These are phyloP conservation scores for Petrocephalus zakoni DNA, from an alignment of 2,113 vertebrate genomes.

Conservation along the genomic window DNA sequence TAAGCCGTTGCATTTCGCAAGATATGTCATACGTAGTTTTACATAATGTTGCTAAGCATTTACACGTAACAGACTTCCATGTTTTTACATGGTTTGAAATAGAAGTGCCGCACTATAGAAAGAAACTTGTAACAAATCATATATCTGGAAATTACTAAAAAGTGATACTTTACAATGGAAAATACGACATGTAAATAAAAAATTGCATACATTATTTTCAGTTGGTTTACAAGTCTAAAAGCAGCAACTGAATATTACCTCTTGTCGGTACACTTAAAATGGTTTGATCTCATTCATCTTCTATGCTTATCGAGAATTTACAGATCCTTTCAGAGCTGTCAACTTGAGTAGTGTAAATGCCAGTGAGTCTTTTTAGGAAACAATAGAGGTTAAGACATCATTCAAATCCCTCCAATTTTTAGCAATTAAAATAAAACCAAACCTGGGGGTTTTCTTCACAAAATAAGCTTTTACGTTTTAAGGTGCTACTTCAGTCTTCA, in stretches of 20 bases:
- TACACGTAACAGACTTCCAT: conserved; percentile 51
- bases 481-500: conserved; percentile 89
- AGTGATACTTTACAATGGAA: conserved; percentile 83
- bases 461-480: conserved; percentile 57
- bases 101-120: conserved; percentile 60
- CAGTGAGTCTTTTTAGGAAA: conserved; percentile 34
- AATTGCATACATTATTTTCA: conserved; percentile 65
- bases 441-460: conserved; percentile 57
- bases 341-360: conserved; percentile 34
- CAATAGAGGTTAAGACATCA: conserved; percentile 40
- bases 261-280: conserved; percentile 36
- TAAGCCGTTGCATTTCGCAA: conserved; percentile 87
- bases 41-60: conserved; percentile 51
- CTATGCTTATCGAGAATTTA: conserved; percentile 5
- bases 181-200: conserved; percentile 64
- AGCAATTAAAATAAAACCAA: conserved; percentile 52
- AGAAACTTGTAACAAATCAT: conserved; percentile 90
- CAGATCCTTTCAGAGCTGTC: conserved; percentile 18
- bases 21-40: conserved; percentile 81
- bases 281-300: neutral
- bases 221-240: conserved; percentile 56
- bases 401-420: conserved; percentile 48
- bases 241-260: conserved; percentile 58
- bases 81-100: conserved; percentile 59
- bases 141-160: conserved; percentile 93